phyloP scores from a whole-genome alignment of 2,888 invertebrate genomes.

The Dromius quadrimaculatus region DNA sequence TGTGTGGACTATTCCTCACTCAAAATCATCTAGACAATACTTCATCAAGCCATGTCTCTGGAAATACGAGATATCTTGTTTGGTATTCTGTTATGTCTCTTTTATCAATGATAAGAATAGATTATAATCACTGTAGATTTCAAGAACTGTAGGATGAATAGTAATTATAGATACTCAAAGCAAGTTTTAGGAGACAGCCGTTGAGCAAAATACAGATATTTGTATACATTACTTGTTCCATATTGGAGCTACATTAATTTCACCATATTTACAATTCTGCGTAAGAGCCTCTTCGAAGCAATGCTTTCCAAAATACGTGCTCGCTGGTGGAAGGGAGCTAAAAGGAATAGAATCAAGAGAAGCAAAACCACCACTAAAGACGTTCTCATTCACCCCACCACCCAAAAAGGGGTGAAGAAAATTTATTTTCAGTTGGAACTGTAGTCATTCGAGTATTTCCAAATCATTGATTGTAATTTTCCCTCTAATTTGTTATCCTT shows the following conservation, averaged over 20 bases:
- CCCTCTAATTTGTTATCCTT: slow-evolving; percentile 63
- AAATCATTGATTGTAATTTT: slow-evolving; percentile 66
- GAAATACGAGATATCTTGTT: no score
- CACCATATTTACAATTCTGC: slow-evolving; percentile 48
- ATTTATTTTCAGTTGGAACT: slow-evolving; percentile 44
- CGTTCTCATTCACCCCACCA: slow-evolving; percentile 10
- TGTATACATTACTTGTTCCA: slow-evolving; percentile 49
- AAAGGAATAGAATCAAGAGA: slow-evolving; percentile 18
- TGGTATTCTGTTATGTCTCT: no score
- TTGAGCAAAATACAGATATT: slow-evolving; percentile 44
- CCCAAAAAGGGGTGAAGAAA: slow-evolving; percentile 42
- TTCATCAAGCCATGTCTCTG: no score
- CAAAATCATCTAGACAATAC: no score
- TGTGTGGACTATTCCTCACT: no score
- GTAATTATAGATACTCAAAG: slow-evolving; percentile 30
- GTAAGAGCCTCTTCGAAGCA: slow-evolving; percentile 24
- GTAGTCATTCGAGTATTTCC: slow-evolving; percentile 58
- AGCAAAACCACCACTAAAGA: slow-evolving; percentile 44
- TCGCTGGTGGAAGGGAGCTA: neutral
- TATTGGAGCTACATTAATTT: slow-evolving; percentile 49
- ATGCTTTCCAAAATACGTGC: slow-evolving; percentile 40
- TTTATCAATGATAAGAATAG: no score
- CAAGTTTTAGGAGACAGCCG: slow-evolving; percentile 11
- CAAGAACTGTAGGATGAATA: slow-evolving; percentile 8
- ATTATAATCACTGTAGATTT: slow-evolving; percentile 9